Base-by-base conservation (phyloP, 2,888 invertebrate species). In the Lissonota sp. region DNA sequence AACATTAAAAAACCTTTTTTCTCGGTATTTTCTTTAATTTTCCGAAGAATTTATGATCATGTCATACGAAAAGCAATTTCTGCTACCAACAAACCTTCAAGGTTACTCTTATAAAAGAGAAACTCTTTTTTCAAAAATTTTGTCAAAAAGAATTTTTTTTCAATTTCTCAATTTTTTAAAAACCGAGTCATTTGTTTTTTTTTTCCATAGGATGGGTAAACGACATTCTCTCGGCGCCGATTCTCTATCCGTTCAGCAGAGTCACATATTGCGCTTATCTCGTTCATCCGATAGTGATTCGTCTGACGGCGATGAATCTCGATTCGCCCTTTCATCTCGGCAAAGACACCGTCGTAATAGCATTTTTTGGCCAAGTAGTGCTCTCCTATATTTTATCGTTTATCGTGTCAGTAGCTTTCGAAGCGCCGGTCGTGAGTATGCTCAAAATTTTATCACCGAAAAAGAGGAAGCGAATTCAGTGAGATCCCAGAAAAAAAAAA, bases 231-330 rank as follows among this genome's bases (percentile, higher is more conserved):
- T 96, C 97, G 1, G 95, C 96, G 40, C 95, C 97, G 6, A 94
- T 96, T 80, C 93, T 97, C 74, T 97, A 97, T 93, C 97, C 97
- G 76, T 96, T 97, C 93, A 97, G 97, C 71, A 94, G 97, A 85
- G 96, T 97, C 12, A 97, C 97, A 58, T 97, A 97, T 92, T 97
- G 97, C 92, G 96, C 97, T 0, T 97, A 97, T 92, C 93, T 97
- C 82, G 95, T 97, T 80, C 97, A 97, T 92, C 97, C 97, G 0
- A 95, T 97, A 72, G 95, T 97, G 80, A 96, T 97, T 87, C 94
- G 97, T 85, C 94, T 95, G 87, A 95, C 97, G 89, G 96, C 96
- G 58, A 96, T 97, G 95, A 96, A 96, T 85, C 95, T 96, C 92
- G 97, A 97, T 88, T 95, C 96, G 85, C 97, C 97, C 51, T 93